A percentile compares a stretch with the other conserved stretches of the same genome.
Evolutionary conservation across 2,797 vertebrate species (phyloP).

Genomic region (Sebastes iracundus): DNA sequence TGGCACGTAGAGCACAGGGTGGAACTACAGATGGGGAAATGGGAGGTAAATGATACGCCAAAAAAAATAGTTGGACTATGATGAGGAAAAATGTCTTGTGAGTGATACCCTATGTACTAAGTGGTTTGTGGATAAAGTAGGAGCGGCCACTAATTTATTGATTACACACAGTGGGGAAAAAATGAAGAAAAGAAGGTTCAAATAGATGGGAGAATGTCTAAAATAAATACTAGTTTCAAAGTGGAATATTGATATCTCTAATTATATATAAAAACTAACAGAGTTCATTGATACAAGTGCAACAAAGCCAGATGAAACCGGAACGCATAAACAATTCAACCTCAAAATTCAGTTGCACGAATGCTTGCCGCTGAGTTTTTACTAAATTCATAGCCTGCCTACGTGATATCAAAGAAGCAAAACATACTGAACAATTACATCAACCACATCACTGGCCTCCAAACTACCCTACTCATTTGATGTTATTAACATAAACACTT

Average conservation of each 20-base stretch:
- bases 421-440: constrained; percentile 24
- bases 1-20: neutral
- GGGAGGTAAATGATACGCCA: neutral
- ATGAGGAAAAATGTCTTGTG: neutral
- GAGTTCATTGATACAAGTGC: constrained; percentile 28
- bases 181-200: neutral
- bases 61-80: neutral
- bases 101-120: neutral
- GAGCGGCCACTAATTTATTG: neutral
- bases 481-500: constrained; percentile 8
- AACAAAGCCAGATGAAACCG: constrained; percentile 32
- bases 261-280: constrained; percentile 42
- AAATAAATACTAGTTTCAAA: constrained; percentile 40
- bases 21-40: neutral
- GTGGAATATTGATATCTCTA: constrained; percentile 20
- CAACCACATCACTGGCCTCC: constrained; percentile 28
- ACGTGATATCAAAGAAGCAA: constrained; percentile 25
- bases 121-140: constrained; percentile 5
- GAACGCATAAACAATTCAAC: constrained; percentile 27
- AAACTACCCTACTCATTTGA: constrained; percentile 11
- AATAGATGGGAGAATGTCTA: neutral
- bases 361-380: constrained; percentile 16
- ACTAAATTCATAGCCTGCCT: constrained; percentile 8
- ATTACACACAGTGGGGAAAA: neutral
- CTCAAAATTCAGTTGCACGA: constrained; percentile 31